Evolutionary conservation across 2,888 invertebrate species (phyloP).

Genomic region (Galerucella nymphaeae): DNA sequence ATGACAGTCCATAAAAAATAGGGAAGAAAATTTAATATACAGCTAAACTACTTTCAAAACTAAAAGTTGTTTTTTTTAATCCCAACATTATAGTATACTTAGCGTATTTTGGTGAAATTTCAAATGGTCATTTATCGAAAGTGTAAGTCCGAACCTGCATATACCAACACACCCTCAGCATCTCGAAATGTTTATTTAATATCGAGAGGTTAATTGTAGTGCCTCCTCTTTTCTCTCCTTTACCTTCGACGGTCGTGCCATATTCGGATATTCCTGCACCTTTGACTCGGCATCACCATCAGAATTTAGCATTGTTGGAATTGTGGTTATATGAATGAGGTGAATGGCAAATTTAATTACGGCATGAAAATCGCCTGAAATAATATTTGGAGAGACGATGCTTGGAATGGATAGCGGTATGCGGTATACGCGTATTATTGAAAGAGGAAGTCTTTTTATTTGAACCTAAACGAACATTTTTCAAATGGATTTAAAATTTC

Average conservation of each 20-base stretch:
- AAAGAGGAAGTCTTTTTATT: background rate
- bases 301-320: slow-evolving; percentile 10
- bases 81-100: no score
- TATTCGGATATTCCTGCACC: slow-evolving; percentile 11
- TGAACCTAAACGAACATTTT: background rate
- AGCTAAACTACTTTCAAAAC: no score
- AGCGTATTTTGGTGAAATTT: background rate
- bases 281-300: slow-evolving; percentile 2
- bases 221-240: slow-evolving; percentile 37
- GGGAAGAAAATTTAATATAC: no score
- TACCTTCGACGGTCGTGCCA: background rate
- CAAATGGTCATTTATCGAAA: background rate
- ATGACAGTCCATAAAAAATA: no score
- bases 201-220: slow-evolving; percentile 52
- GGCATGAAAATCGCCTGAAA: slow-evolving; percentile 57
- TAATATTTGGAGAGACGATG: slow-evolving; percentile 56
- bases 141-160: background rate
- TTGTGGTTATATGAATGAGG: slow-evolving; percentile 39
- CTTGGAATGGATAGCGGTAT: slow-evolving; percentile 17
- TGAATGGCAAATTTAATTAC: slow-evolving; percentile 54
- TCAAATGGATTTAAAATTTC: background rate
- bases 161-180: slow-evolving; percentile 18
- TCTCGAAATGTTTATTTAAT: slow-evolving; percentile 50
- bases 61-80: no score
- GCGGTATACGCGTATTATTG: slow-evolving; percentile 24